Percentiles rank a stretch among this genome's conserved stretches.
phyloP scores from a whole-genome alignment of 2,888 invertebrate genomes.

The Melanchra persicariae region DNA sequence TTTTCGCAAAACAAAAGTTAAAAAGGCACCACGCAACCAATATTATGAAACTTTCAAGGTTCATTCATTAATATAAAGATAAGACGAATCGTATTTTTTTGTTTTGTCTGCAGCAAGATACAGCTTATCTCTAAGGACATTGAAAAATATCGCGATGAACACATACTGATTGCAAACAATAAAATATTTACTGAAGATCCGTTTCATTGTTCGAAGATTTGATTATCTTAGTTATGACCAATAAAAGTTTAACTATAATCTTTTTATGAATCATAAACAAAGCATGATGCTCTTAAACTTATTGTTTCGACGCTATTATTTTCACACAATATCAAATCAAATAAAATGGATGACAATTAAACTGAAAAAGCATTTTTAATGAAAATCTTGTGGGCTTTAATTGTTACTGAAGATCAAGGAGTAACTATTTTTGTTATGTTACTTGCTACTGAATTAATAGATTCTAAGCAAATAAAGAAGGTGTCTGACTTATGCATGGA shows the following conservation, averaged over 20 bases:
- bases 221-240: slow-evolving; percentile 37
- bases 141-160: slow-evolving; percentile 4
- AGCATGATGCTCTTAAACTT: neutral
- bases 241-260: slow-evolving; percentile 42
- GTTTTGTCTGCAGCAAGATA: slow-evolving; percentile 15
- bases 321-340: neutral
- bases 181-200: slow-evolving; percentile 37
- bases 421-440: neutral
- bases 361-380: neutral
- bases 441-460: neutral
- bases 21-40: neutral
- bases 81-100: neutral
- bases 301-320: slow-evolving; percentile 3
- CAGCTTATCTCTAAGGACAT: slow-evolving; percentile 38
- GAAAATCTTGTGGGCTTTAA: neutral
- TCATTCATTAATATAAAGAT: slow-evolving; percentile 16
- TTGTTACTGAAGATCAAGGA: neutral
- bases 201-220: slow-evolving; percentile 34
- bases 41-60: slow-evolving; percentile 13
- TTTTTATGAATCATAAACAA: slow-evolving; percentile 47
- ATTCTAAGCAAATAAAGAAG: neutral
- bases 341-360: slow-evolving; percentile 3
- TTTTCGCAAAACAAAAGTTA: neutral
- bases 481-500: no score
- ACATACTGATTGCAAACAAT: slow-evolving; percentile 25